Base-by-base conservation (phyloP, 2,797 vertebrate genomes). In the Micromesistius poutassou region DNA sequence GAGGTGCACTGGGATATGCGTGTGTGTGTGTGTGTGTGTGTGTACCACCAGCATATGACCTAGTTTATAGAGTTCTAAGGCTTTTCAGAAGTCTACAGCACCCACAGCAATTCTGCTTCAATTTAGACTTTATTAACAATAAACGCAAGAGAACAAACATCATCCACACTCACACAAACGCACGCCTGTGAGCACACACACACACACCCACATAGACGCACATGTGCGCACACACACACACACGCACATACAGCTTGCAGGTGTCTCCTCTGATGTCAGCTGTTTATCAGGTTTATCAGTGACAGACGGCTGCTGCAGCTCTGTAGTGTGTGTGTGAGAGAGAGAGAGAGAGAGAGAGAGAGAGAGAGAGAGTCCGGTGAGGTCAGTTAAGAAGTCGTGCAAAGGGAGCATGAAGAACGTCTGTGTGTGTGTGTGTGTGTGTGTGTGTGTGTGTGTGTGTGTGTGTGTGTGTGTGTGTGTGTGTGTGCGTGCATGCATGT, bases 101-200 rank as follows among this genome's bases (percentile, higher is more conserved):
- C 85, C 84, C 84, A 84, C 79, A 85, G 87, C 79, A 83, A 74
- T 85, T 81, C 78, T 81, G 78, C 89, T 79, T 84, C 79, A 84
- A 85, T 90, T 89, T 87, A 86, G 82, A 88, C 77, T 76, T 84
- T 76, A 82, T 83, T 85, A 87, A 87, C 83, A 87, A 76, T 77
- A 79, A 80, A 81, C 74, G 75, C 76, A 79, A 71, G 77, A 71
- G 25, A 33, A 78, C 55, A 70, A n/a, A 62, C 55, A 62, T 62
- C 71, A 66, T 31, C 68, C 50, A 14, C 74, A 33, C 28, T 5
- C 46, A 14, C 50, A 31, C 73, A n/a, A n/a, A 71, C 76, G 8
- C 70, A 55, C 78, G 30, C 13, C n/a, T 28, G 14, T 38, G 3
- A 36, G 9, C 38, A 46, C 22, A 71, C 42, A 7, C 38, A 46